These are phyloP conservation scores for Trisateles emortualis DNA, from an alignment of 2,888 invertebrate genomes.

Conservation along the genomic window DNA sequence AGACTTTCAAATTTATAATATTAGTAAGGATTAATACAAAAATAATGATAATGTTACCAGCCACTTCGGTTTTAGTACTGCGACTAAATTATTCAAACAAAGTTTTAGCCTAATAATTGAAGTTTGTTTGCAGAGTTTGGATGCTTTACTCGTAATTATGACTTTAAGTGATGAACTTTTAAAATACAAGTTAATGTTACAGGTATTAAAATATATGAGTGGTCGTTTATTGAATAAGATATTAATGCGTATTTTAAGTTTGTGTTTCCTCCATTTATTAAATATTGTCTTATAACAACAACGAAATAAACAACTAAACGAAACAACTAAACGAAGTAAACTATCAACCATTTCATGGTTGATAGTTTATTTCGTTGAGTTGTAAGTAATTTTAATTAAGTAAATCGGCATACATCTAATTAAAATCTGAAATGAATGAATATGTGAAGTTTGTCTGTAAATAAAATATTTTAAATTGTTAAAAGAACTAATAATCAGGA, in stretches of 20 bases:
- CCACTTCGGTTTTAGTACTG: slow-evolving; percentile 2
- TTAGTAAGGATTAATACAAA: slow-evolving; percentile 22
- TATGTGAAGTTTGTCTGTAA: too few relatives aligned
- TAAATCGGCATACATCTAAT: too few relatives aligned
- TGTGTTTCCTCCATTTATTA: neutral
- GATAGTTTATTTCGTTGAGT: too few relatives aligned
- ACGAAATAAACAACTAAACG: too few relatives aligned
- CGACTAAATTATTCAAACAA: slow-evolving; percentile 29
- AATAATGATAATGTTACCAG: slow-evolving; percentile 26
- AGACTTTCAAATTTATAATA: too few relatives aligned
- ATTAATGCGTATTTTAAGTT: neutral
- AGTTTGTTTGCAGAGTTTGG: slow-evolving; percentile 32
- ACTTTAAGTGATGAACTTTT: slow-evolving; percentile 22
- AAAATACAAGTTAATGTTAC: slow-evolving; percentile 29
- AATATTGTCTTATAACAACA: too few relatives aligned
- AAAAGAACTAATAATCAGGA: too few relatives aligned
- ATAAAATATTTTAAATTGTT: too few relatives aligned
- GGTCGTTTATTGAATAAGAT: slow-evolving; percentile 15
- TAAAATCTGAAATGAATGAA: too few relatives aligned
- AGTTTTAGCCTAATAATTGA: slow-evolving; percentile 26
- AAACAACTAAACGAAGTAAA: too few relatives aligned
- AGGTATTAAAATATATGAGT: slow-evolving; percentile 18
- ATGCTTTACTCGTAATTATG: slow-evolving; percentile 38
- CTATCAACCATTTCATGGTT: too few relatives aligned
- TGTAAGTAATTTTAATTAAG: too few relatives aligned